Percentiles rank a stretch among this genome's conserved stretches.
These are phyloP conservation scores for Leucophenga montana DNA, from an alignment of 2,888 invertebrate species.

Conservation along the genomic window DNA sequence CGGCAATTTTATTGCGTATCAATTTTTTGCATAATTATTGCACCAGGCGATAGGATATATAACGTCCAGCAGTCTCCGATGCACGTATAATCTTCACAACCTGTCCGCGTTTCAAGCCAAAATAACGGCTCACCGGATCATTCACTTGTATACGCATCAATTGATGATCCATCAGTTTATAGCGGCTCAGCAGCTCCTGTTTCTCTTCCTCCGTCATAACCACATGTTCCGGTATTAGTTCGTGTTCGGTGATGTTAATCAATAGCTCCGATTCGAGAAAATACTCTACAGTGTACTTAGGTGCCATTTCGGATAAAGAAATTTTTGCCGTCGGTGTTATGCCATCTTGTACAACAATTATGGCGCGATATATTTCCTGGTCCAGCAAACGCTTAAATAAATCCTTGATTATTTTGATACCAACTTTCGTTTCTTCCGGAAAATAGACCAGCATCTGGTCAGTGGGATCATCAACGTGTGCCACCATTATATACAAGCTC, in stretches of 20 bases:
- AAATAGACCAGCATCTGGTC: conserved; percentile 99
- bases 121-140: conserved; percentile 98
- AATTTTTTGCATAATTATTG: conserved; percentile 74
- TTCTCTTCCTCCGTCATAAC: conserved; percentile 99
- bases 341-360: conserved; percentile 97
- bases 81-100: conserved; percentile 98
- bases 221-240: conserved; percentile 98
- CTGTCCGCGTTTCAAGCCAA: conserved; percentile 98
- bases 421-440: conserved; percentile 99
- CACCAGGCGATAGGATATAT: conserved; percentile 97
- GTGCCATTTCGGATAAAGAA: conserved; percentile 97
- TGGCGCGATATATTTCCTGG: conserved; percentile 97
- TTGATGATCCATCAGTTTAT: conserved; percentile 98
- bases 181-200: conserved; percentile 92
- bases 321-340: conserved; percentile 99
- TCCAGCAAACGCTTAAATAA: conserved; percentile 99
- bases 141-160: conserved; percentile 98
- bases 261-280: conserved; percentile 94
- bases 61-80: conserved; percentile 98
- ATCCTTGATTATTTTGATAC: conserved; percentile 98
- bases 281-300: conserved; percentile 98
- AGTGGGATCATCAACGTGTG: conserved; percentile 99
- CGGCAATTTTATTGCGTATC: too few relatives aligned
- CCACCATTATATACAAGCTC: conserved; percentile 96
- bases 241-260: conserved; percentile 98